These are phyloP conservation scores for Geotrupes spiniger DNA, from an alignment of 2,888 invertebrate genomes.

Conservation along the genomic window DNA sequence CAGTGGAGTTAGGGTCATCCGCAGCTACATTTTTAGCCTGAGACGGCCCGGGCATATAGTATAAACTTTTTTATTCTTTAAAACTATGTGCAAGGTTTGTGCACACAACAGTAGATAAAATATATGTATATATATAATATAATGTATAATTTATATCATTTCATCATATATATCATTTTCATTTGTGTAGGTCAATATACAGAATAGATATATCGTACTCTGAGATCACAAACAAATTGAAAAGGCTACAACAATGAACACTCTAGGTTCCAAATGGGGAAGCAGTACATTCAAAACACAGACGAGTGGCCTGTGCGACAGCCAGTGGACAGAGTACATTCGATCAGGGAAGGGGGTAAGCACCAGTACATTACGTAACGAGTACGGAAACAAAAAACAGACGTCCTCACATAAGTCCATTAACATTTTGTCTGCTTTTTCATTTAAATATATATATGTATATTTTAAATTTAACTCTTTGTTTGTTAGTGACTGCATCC, in stretches of 20 bases:
- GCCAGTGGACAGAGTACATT: conserved; percentile 50
- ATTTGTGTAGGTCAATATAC: conserved; percentile 50
- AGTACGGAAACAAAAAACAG: conserved; percentile 19
- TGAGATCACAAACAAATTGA: conserved; percentile 51
- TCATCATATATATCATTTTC: conserved; percentile 27
- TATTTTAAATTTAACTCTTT: conserved; percentile 5
- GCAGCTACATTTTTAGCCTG: conserved; percentile 39
- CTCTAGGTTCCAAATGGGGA: conserved; percentile 51
- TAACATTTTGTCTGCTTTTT: conserved; percentile 11
- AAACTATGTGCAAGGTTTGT: conserved; percentile 52
- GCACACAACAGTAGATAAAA: conserved; percentile 54
- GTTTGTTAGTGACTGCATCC: conserved; percentile 48
- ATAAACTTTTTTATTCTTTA: conserved; percentile 39
- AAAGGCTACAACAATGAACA: conserved; percentile 53
- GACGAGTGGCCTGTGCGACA: conserved; percentile 38
- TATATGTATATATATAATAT: conserved; percentile 46
- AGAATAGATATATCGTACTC: conserved; percentile 48
- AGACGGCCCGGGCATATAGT: conserved; percentile 32
- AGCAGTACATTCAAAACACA: conserved; percentile 49
- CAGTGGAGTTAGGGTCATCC: conserved; percentile 57
- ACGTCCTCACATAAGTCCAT: conserved; percentile 16
- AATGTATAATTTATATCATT: conserved; percentile 25
- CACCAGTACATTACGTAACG: conserved; percentile 44
- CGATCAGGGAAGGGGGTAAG: conserved; percentile 45
- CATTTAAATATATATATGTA: conserved; percentile 8